Base-by-base conservation (phyloP, 2,797 vertebrate genomes). In the Chlorospingus semifuscus region DNA sequence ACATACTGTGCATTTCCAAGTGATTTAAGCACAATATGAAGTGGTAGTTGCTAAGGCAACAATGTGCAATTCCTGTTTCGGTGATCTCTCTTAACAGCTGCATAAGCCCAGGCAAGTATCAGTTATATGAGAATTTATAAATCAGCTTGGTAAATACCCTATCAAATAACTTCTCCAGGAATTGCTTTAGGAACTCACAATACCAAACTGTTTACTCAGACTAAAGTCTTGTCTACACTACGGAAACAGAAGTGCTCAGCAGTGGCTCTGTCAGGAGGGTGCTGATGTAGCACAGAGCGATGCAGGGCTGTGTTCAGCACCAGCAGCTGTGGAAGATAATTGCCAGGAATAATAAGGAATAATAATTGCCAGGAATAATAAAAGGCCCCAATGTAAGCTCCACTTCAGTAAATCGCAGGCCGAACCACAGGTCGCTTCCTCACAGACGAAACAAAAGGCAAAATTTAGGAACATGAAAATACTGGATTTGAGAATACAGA, bases 11-110 rank as follows among this genome's bases (percentile, higher is more conserved):
- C 63, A 81, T 59, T 94, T 92, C 85, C 80, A 81, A 92, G 65
- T 83, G 91, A 91, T 90, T 87, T 91, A 87, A 93, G 93, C 71
- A 78, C 87, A 89, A 52, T 65, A 65, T 93, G 76, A 95, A 96
- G 87, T 56, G 74, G 84, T 89, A 93, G 94, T 97, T 96, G 94
- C 96, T 86, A 97, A 66, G 94, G 92, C 89, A 97, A 97, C 94
- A 76, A 86, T 49, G 83, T 52, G 80, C 65, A 79, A 63, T 81
- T 86, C 76, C 59, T 63, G 34, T 91, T 76, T 69, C 30, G 1
- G 59, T 72, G 89, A 93, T 92, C 85, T 90, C 74, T 84, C 56
- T 32, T 23, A 94, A 88, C 89, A 95, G 92, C 92, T 95, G 92
- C 94, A 69, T 71, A 75, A 94, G 34, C 76, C 87, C 69, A 78